These are phyloP conservation scores for Rhaphigaster nebulosa DNA, from an alignment of 2,888 invertebrate species.

Conservation along the genomic window DNA sequence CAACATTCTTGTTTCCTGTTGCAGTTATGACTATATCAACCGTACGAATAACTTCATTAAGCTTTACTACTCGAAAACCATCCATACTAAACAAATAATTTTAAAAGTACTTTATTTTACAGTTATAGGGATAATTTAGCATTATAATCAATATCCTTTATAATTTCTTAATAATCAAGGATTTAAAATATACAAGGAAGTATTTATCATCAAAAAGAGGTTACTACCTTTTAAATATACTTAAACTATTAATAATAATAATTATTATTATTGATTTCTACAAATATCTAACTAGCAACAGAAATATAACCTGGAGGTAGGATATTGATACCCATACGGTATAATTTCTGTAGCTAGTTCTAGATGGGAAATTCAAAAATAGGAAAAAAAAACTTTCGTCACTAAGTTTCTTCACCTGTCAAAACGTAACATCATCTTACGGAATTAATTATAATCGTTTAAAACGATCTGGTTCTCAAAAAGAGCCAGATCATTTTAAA, in stretches of 20 bases:
- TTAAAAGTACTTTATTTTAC: slow-evolving; percentile 34
- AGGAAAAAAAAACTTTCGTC: too few species aligned
- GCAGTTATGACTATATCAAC: slow-evolving; percentile 98
- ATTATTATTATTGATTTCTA: background rate
- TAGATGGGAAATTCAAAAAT: too few species aligned
- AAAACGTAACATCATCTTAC: too few species aligned
- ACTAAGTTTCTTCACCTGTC: too few species aligned
- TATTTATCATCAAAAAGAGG: background rate
- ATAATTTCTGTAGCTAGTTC: too few species aligned
- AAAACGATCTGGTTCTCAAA: too few species aligned
- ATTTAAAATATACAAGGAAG: background rate
- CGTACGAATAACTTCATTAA: slow-evolving; percentile 91
- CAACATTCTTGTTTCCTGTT: slow-evolving; percentile 97
- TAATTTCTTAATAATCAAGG: background rate
- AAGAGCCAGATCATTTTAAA: too few species aligned
- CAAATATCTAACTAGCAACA: background rate
- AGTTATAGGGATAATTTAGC: background rate
- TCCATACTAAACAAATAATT: slow-evolving; percentile 82
- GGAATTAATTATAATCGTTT: too few species aligned
- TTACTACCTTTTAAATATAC: background rate
- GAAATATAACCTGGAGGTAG: too few species aligned
- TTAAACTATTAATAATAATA: background rate
- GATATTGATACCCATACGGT: too few species aligned
- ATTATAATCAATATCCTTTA: background rate
- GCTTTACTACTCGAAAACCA: slow-evolving; percentile 93